Conservation (phyloP, 2,888 invertebrate species). For the Agonopterix arenella region DNA sequence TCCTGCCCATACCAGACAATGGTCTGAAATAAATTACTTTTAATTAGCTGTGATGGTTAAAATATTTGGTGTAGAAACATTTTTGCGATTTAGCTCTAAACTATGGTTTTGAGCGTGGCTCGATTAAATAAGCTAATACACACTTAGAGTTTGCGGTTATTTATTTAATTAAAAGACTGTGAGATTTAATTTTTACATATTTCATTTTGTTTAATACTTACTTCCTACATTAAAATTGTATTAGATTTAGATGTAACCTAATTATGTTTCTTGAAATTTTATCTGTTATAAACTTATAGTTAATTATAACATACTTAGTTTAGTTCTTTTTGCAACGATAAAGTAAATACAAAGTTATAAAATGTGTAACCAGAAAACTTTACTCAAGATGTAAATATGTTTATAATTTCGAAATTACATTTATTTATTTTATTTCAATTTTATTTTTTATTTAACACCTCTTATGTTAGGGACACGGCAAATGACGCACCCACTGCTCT, state of each 20-base stretch:
- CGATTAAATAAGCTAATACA: background rate
- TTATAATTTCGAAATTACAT: constrained; percentile 65
- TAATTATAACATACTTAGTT: constrained; percentile 13
- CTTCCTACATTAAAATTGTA: no score
- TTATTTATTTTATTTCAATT: constrained; percentile 69
- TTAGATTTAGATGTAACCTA: background rate
- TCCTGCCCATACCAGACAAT: constrained; percentile 5
- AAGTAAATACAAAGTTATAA: constrained; percentile 41
- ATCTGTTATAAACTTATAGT: constrained; percentile 5
- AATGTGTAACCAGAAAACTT: constrained; percentile 38
- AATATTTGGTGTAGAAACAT: constrained; percentile 14
- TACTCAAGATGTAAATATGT: constrained; percentile 72
- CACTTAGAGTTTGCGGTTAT: constrained; percentile 37
- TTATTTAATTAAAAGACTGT: constrained; percentile 63
- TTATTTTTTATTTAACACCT: constrained; percentile 38
- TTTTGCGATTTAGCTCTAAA: constrained; percentile 6
- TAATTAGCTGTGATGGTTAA: constrained; percentile 17
- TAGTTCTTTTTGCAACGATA: constrained; percentile 23
- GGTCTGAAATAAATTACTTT: constrained; percentile 9
- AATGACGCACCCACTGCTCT: constrained; percentile 60
- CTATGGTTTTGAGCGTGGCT: background rate
- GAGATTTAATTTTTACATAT: constrained; percentile 44
- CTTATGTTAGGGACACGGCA: constrained; percentile 36
- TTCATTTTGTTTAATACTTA: constrained; percentile 42
- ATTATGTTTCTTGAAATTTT: constrained; percentile 27